Evolutionary conservation across 1,140 invertebrate species (phyloP), one percentile per base, ranked within the genome.

Genomic region (Drosophila sturtevanti): DNA sequence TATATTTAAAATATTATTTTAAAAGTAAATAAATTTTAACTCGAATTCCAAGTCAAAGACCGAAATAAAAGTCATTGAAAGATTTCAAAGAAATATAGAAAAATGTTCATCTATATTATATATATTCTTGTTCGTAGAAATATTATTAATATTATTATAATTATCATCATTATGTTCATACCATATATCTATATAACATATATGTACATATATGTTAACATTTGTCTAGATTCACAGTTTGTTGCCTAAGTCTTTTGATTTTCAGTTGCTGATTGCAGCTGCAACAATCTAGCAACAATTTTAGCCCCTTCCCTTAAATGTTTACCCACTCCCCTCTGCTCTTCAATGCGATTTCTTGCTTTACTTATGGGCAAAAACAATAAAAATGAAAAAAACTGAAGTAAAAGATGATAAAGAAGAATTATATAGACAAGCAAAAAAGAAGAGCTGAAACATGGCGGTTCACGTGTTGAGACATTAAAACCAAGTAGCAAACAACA

Each of bases 181-280:
- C 4, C 24, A 24, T 31, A 31, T 31, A 31, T 31, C 27, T n/a
- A 31, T 31, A 31, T 31, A n/a, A n/a, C n/a, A 31, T 31, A 31
- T 31, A 7, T 31, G 7, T 31, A 6, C 6, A 6, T 31, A 31
- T 31, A 31, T 31, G 27, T 31, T 6, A 31, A 7, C 27, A 31
- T 31, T 31, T 31, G 7, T 31, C 27, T 31, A 4, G 24, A 18
- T 70, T 18, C 16, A 68, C 41, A 79, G 85, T 91, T 91, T 56
- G 85, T 87, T 89, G 76, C 85, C 74, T 69, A 87, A 91, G 89
- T 91, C 89, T 77, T 91, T 91, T 79, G 80, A 69, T 79, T 84
- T 74, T 24, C 63, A 62, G 62, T 38, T 16, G 34, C 1, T 52
- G 35, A 75, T 75, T 74, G 37, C 62, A 21, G 16, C n/a, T 18